Base-by-base conservation (phyloP, 2,888 invertebrate species). In the Orthosia gothica region DNA sequence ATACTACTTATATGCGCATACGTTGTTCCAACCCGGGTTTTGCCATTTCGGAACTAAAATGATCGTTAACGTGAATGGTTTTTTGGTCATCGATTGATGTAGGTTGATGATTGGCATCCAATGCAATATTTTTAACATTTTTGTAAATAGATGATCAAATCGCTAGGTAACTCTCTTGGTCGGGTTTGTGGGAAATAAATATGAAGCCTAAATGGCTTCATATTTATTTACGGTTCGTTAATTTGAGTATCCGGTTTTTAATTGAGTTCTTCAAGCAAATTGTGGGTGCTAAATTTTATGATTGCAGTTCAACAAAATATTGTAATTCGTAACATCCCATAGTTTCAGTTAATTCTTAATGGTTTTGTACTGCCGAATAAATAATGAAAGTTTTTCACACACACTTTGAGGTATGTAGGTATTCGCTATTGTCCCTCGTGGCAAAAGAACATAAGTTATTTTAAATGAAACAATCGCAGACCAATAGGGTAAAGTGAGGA, bases 21-120 rank as follows among this genome's bases (percentile, higher is more conserved):
- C 23, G 55, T 50, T 57, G n/a, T 20, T 57, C 0, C 3, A 50
- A 26, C 15, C 9, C n/a, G 55, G 55, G 23, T 64, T 57, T 74
- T 73, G 16, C 74, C 64, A 20, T 20, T 13, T n/a, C 55, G 18
- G 66, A 67, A 55, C 20, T 57, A 67, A 26, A 18, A 12, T 18
- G 7, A 57, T 65, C 18, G 11, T 16, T 54, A 54, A 47, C 32
- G 5, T 62, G 2, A 63, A 40, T 23, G 47, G 5, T 4, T 55
- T 61, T 61, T 75, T 47, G 32, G 11, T 9, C 11, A 47, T 74
- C 59, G 20, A 74, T 54, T 59, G 26, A 15, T 5, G 3, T 52
- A 18, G 20, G n/a, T 20, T 58, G 20, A 58, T 58, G 26, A 58
- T 40, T 50, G 1, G n/a, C 15, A 45, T 23, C 13, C 5, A 57